Evolutionary conservation across 2,888 invertebrate species (phyloP), one percentile per base, ranked within the genome.

Genomic region (Trachelus troglodyta): DNA sequence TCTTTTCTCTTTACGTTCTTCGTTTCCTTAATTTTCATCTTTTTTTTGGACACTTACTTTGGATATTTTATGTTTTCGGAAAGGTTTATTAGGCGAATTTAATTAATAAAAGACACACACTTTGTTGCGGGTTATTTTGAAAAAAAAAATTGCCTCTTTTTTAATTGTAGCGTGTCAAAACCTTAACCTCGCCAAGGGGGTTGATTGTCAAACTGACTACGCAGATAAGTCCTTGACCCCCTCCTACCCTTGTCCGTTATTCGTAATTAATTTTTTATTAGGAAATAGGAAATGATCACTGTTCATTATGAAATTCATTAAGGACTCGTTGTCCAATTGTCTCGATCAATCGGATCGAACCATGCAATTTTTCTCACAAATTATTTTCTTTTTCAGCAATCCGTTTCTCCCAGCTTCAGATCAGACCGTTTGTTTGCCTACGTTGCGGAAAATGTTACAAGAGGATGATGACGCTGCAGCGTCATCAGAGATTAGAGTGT

Each of bases 401-500:
- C 81, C 87, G 80, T 81, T 33, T 79, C 78, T 37, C 37, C 75
- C 40, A 81, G 78, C 69, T 83, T 82, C 78, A 82, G 84, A 76
- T 84, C 82, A 71, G 77, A 74, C 23, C 90, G 9, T 71, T 87
- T 79, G 88, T 88, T 0, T 91, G 91, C 83, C 87, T 90, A 82
- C 84, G 87, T 4, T 91, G 91, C 80, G 87, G 88, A 68, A 85
- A 90, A 12, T 87, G 84, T 15, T 91, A 90, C 78, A 84, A 89
- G 69, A 85, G 90, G 76, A 79, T 89, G 30, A 89, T 91, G 75
- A 89, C 89, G 4, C 84, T 93, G 35, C 90, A 92, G 77, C 92
- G 92, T 23, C 93, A 92, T 85, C 90, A 91, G 83, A 90, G 90
- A 79, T 89, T 92, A 77, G 93, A 93, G 84, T 93, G 93, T 82